A percentile compares a stretch with the other conserved stretches of the same genome.
These are phyloP conservation scores for Lamellibrachia columna DNA, from an alignment of 2,888 invertebrate species.

Conservation along the genomic window DNA sequence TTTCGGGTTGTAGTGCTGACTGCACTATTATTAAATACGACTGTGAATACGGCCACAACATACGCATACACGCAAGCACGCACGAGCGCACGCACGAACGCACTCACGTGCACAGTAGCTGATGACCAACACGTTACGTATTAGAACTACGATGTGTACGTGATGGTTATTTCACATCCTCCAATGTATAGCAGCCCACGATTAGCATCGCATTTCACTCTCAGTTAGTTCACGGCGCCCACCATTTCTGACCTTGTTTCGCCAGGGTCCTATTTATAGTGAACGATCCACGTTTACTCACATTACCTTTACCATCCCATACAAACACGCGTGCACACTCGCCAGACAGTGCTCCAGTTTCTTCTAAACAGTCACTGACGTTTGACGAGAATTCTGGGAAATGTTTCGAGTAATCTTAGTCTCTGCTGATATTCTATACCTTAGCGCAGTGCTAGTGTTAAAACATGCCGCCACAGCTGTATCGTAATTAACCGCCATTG, in stretches of 20 bases:
- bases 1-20: too few relatives aligned
- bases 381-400: too few relatives aligned
- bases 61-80: neutral
- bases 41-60: neutral
- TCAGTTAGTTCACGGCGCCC: neutral
- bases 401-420: too few relatives aligned
- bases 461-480: too few relatives aligned
- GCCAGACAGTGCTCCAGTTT: too few relatives aligned
- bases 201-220: neutral
- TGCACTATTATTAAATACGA: too few relatives aligned
- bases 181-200: neutral
- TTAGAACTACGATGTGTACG: neutral
- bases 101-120: neutral
- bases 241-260: neutral
- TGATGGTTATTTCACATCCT: neutral
- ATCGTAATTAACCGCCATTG: too few relatives aligned
- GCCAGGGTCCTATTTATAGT: neutral
- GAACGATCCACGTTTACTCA: neutral
- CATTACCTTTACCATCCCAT: too few relatives aligned
- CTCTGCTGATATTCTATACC: too few relatives aligned
- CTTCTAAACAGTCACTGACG: too few relatives aligned
- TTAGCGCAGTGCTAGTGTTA: too few relatives aligned
- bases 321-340: too few relatives aligned
- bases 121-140: neutral
- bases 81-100: neutral